A percentile compares a stretch with the other conserved stretches of the same genome.
Evolutionary conservation across 2,113 vertebrate genomes (phyloP).

Genomic region (Lasiurus cinereus): DNA sequence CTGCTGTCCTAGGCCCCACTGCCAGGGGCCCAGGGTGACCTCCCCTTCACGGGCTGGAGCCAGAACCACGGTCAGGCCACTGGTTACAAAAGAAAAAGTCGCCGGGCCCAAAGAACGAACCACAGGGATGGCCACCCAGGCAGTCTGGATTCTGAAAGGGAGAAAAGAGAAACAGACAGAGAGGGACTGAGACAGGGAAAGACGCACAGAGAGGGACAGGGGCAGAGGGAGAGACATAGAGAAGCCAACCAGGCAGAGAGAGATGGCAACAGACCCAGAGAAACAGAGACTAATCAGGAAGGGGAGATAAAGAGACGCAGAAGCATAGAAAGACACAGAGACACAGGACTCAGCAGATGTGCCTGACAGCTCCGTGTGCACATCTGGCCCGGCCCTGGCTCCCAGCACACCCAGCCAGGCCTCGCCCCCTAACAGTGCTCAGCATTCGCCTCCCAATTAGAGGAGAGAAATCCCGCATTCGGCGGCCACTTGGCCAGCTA

Average conservation of each 20-base stretch:
- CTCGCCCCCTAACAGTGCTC: rapidly evolving
- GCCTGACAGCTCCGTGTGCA: background rate
- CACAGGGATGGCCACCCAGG: background rate
- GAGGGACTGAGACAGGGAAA: background rate
- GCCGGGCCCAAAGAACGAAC: background rate
- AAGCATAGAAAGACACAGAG: background rate
- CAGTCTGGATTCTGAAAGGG: background rate
- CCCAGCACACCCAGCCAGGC: background rate
- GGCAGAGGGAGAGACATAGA: background rate
- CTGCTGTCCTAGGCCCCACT: background rate
- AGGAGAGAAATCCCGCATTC: background rate
- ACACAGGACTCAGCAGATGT: background rate
- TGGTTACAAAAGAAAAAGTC: background rate
- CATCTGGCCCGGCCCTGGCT: background rate
- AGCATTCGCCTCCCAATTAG: background rate
- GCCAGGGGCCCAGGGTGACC: rapidly evolving
- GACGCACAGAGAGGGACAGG: background rate
- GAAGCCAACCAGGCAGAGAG: background rate
- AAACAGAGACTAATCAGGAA: background rate
- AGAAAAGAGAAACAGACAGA: background rate
- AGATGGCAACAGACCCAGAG: no score
- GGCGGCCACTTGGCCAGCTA: rapidly evolving
- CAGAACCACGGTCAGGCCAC: rapidly evolving
- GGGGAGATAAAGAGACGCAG: background rate
- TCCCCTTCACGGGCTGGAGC: background rate